phyloP scores from a whole-genome alignment of 2,797 vertebrate genomes.

The Taenioides sp. region DNA sequence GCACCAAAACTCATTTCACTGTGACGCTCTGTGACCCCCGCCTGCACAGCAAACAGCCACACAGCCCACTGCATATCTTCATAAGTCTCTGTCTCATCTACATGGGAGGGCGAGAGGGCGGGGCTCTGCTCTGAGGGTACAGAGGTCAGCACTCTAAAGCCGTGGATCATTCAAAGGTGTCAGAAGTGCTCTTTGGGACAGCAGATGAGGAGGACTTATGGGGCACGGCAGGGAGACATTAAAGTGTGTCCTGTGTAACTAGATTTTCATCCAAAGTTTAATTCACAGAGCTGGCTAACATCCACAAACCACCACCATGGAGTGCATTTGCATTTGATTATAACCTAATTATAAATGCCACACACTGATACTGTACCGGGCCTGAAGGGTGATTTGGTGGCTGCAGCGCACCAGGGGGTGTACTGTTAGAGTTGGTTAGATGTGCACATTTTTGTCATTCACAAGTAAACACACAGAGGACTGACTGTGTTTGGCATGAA shows the following conservation, averaged over 20 bases:
- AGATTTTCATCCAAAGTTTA: conserved; percentile 56
- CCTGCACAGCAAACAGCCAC: conserved; percentile 31
- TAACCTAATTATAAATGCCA: conserved; percentile 53
- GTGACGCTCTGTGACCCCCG: conserved; percentile 47
- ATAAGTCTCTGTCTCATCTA: conserved; percentile 80
- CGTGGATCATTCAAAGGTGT: conserved; percentile 75
- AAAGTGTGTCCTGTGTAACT: conserved; percentile 31
- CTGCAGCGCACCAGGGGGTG: conserved; percentile 73
- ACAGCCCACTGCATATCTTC: conserved; percentile 69
- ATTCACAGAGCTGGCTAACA: conserved; percentile 44
- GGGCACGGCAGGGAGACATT: conserved; percentile 9
- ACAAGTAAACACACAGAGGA: conserved; percentile 52
- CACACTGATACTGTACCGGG: conserved; percentile 12
- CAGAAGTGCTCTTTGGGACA: conserved; percentile 56
- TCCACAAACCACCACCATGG: conserved; percentile 43
- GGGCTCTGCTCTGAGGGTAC: conserved; percentile 60
- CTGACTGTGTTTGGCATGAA: conserved; percentile 71
- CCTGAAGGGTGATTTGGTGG: conserved; percentile 65
- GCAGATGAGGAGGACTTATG: conserved; percentile 46
- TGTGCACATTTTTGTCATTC: conserved; percentile 40
- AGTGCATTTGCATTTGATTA: conserved; percentile 53
- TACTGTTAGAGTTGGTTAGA: conserved; percentile 67
- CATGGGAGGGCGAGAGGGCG: conserved; percentile 61
- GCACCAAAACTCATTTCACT: conserved; percentile 70
- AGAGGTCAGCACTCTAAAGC: conserved; percentile 73